Conservation (phyloP, 2,888 invertebrate species). For the Tribolium freemani region DNA sequence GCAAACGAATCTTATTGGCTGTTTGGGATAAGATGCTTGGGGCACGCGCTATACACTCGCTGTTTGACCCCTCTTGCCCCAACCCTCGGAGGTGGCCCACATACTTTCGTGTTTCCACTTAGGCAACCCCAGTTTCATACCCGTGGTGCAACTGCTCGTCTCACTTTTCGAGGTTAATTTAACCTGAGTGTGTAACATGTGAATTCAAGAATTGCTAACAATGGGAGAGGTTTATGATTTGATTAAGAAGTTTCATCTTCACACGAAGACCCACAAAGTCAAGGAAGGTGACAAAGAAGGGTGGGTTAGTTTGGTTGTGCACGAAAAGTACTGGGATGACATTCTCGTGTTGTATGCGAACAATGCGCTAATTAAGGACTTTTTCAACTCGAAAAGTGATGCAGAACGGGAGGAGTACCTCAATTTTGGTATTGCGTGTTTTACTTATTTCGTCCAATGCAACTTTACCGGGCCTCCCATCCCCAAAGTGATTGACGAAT, state of each 20-base stretch:
- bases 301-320: conserved; percentile 38
- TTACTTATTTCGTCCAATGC: conserved; percentile 81
- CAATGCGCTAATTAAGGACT: conserved; percentile 45
- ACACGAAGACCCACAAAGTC: conserved; percentile 12
- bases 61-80: too few species aligned
- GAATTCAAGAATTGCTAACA: neutral
- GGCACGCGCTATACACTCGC: too few species aligned
- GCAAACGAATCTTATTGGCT: too few species aligned
- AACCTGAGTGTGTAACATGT: neutral
- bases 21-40: too few species aligned
- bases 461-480: conserved; percentile 86
- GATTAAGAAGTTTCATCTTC: conserved; percentile 25
- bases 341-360: conserved; percentile 48
- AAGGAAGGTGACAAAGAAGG: neutral
- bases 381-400: conserved; percentile 53
- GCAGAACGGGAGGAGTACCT: conserved; percentile 68
- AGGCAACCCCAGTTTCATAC: too few species aligned
- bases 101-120: too few species aligned
- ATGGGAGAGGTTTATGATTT: conserved; percentile 14
- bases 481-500: conserved; percentile 66
- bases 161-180: neutral
- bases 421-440: conserved; percentile 74
- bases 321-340: conserved; percentile 49
- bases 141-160: neutral
- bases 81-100: too few species aligned